Percentiles rank a stretch among this genome's conserved stretches.
Evolutionary conservation across 2,797 vertebrate genomes (phyloP).

Genomic region (Heliangelus exortis): DNA sequence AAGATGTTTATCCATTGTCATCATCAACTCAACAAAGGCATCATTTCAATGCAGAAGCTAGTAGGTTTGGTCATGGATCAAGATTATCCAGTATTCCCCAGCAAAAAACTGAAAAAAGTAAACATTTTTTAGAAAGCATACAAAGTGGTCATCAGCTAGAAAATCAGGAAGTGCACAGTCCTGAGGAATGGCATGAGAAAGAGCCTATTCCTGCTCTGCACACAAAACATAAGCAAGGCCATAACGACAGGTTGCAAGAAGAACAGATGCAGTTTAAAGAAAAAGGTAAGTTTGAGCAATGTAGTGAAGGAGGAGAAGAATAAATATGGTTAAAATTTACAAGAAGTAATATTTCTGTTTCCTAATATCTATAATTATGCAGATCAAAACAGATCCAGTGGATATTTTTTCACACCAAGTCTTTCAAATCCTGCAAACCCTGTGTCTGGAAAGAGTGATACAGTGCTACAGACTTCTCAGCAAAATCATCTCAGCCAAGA

Average conservation of each 20-base stretch:
- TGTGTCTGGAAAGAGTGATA: neutral
- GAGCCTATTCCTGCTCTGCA: conserved; percentile 63
- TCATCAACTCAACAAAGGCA: conserved; percentile 74
- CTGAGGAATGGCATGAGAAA: conserved; percentile 39
- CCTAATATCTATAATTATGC: neutral
- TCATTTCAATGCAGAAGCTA: conserved; percentile 70
- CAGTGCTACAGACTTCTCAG: neutral
- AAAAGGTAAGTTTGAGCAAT: conserved; percentile 28
- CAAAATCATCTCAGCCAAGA: neutral
- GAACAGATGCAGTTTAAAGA: neutral
- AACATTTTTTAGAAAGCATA: conserved; percentile 73
- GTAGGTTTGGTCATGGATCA: conserved; percentile 58
- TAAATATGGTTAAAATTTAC: neutral
- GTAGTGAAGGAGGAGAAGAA: neutral
- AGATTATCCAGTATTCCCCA: conserved; percentile 68
- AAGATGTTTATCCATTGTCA: conserved; percentile 79
- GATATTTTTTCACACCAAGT: neutral
- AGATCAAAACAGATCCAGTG: neutral
- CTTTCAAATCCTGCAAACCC: neutral
- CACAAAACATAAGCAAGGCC: conserved; percentile 60
- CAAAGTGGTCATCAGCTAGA: conserved; percentile 68
- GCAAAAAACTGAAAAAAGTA: conserved; percentile 77
- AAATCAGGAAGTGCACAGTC: conserved; percentile 46
- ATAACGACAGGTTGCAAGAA: conserved; percentile 31
- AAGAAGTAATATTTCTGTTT: neutral